Conservation (phyloP, 1,140 invertebrate genomes). For the Nasonia longicornis region DNA sequence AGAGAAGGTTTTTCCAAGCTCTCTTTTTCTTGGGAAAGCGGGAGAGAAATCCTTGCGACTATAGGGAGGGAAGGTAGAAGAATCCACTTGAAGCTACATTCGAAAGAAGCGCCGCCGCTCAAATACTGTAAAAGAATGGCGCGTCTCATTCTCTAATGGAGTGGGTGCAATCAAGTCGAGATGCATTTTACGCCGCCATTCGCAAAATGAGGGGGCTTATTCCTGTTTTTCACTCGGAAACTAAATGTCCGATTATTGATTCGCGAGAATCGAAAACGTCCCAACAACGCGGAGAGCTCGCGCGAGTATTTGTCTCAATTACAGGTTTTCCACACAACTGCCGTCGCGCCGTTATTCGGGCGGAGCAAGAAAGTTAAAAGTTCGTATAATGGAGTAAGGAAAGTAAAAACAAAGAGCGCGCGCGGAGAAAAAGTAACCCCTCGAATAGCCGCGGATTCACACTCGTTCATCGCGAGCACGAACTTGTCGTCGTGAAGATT, state of each 20-base stretch:
- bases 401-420: constrained; percentile 7
- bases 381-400: neutral
- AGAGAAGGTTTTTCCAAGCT: neutral
- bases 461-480: constrained; percentile 49
- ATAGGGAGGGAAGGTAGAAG: neutral
- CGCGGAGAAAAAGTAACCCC: constrained; percentile 17
- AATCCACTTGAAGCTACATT: constrained; percentile 23
- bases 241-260: neutral
- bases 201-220: too few species aligned
- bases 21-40: neutral
- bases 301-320: neutral
- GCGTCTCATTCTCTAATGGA: constrained; percentile 10
- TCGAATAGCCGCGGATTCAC: constrained; percentile 48
- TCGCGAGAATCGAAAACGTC: too few species aligned
- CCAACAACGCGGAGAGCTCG: too few species aligned
- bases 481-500: constrained; percentile 57
- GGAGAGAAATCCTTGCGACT: neutral
- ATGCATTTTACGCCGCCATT: neutral
- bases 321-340: neutral
- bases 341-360: neutral
- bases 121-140: constrained; percentile 7
- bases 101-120: constrained; percentile 1
- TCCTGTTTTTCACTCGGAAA: neutral
- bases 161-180: neutral
- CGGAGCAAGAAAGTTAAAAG: constrained; percentile 11